Base-by-base conservation (phyloP, 1,140 invertebrate species). In the Drosophila prosaltans region DNA sequence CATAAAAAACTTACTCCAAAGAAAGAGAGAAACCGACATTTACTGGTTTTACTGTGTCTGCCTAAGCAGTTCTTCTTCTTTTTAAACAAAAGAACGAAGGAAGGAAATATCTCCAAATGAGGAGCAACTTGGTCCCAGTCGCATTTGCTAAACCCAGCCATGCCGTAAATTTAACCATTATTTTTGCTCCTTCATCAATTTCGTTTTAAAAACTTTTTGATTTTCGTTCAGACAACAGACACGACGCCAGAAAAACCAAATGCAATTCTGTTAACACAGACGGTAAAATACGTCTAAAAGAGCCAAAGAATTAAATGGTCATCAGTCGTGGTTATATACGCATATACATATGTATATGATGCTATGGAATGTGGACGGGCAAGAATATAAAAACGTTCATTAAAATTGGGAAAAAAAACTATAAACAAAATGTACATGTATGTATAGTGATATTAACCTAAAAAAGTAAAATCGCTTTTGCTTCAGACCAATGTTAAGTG, bases 111-210 rank as follows among this genome's bases (percentile, higher is more conserved):
- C 45, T 26, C 1, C 4, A 48, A 48, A 48, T 48, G 45, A 48
- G 16, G 16, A 48, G n/a, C 7, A 24, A 51, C 45, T 51, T 51
- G 45, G 45, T 9, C 21, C 5, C 45, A 51, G 21, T 26, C 32
- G 10, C 59, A 48, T 21, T 60, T 39, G 59, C 24, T 36, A 9
- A 9, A 26, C 63, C 40, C 54, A 60, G 55, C 24, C 30, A 69
- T 72, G 76, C 69, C 62, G 73, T 76, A 79, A 75, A 79, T 75
- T 79, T 78, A 24, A 55, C 60, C 72, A 78, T 78, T 78, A 71
- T 61, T 75, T 71, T 26, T 72, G 58, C 63, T 39, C 65, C 69
- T 72, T 68, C 62, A 75, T 76, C 73, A 72, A 72, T 72, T 69
- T 71, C 65, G 66, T 71, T 63, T 63, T 78, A 66, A 65, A 77